phyloP scores from a whole-genome alignment of 2,113 vertebrate genomes.

The Mobula hypostoma region DNA sequence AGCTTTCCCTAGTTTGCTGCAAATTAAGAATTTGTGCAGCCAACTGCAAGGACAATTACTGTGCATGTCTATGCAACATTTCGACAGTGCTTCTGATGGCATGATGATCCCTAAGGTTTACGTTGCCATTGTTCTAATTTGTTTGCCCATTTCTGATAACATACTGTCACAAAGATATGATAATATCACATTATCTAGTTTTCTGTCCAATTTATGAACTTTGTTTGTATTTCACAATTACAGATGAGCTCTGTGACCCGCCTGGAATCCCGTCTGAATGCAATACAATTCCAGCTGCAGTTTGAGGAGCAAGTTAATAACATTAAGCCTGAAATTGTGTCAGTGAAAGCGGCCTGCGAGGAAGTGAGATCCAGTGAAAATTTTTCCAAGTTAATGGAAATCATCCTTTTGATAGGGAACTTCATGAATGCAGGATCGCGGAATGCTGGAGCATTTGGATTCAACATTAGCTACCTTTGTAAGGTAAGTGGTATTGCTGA shows the following conservation, averaged over 20 bases:
- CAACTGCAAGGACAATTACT: background rate
- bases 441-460: conserved; percentile 79
- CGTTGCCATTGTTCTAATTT: background rate
- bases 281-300: conserved; percentile 79
- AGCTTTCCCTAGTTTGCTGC: background rate
- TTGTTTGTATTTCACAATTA: conserved; percentile 33
- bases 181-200: background rate
- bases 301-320: conserved; percentile 84
- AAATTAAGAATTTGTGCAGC: background rate
- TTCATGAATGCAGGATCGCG: conserved; percentile 84
- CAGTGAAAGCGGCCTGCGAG: conserved; percentile 82
- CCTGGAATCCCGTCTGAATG: conserved; percentile 65
- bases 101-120: too few species aligned
- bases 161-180: background rate
- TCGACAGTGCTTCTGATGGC: background rate
- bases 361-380: conserved; percentile 68
- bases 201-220: background rate
- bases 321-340: conserved; percentile 82
- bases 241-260: conserved; percentile 76
- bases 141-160: background rate
- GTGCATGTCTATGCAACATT: background rate
- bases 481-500: conserved; percentile 53
- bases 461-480: conserved; percentile 73
- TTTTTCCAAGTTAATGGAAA: conserved; percentile 68
- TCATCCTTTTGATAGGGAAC: conserved; percentile 77